Evolutionary conservation across 2,797 vertebrate genomes (phyloP).

Genomic region (Neosilurus mollespiculum): DNA sequence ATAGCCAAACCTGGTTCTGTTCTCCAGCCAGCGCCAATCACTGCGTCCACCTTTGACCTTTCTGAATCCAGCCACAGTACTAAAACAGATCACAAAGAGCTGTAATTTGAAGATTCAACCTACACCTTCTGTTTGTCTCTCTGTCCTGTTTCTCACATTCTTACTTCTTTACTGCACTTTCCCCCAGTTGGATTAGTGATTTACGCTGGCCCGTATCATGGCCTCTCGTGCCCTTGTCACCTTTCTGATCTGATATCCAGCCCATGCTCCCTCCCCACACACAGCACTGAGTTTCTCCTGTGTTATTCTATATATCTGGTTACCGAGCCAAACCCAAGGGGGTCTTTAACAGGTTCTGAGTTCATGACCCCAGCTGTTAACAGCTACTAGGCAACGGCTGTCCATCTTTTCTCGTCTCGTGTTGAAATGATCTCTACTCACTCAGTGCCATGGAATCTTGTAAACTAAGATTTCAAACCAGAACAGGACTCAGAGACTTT

Average conservation of each 20-base stretch:
- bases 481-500: conserved; percentile 4
- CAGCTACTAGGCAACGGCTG: conserved; percentile 74
- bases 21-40: conserved; percentile 21
- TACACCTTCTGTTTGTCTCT: conserved; percentile 16
- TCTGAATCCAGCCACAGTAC: conserved; percentile 18
- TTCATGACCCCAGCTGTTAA: conserved; percentile 77
- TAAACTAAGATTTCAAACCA: conserved; percentile 10
- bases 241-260: conserved; percentile 44
- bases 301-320: conserved; percentile 82
- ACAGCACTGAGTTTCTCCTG: conserved; percentile 56
- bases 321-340: conserved; percentile 77
- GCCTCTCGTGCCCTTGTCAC: conserved; percentile 46
- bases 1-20: conserved; percentile 31
- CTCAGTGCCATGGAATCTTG: conserved; percentile 3
- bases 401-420: conserved; percentile 57
- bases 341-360: conserved; percentile 74
- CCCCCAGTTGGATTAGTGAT: conserved; percentile 55
- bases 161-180: conserved; percentile 30
- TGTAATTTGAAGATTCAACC: conserved; percentile 32
- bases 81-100: conserved; percentile 19
- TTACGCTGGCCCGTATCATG: conserved; percentile 60
- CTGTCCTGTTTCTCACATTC: conserved; percentile 8
- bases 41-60: conserved; percentile 52
- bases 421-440: conserved; percentile 49
- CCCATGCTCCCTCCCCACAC: conserved; percentile 52